These are phyloP conservation scores for Hypotaenidia philippensis DNA, from an alignment of 2,797 vertebrate species.

Conservation along the genomic window DNA sequence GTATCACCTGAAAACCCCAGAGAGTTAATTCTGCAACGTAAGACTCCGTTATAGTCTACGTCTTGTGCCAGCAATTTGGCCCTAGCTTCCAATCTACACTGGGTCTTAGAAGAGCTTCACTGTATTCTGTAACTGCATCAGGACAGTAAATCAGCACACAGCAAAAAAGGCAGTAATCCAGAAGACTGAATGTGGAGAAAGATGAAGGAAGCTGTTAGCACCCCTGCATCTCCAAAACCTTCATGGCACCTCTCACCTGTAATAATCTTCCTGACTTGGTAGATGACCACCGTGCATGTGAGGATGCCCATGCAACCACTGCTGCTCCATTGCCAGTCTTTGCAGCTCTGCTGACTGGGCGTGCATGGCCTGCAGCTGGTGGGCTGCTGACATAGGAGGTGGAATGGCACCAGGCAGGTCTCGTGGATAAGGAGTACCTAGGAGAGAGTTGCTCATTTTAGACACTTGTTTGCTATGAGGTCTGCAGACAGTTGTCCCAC, in stretches of 20 bases:
- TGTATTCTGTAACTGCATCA: neutral
- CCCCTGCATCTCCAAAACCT: neutral
- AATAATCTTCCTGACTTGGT: conserved; percentile 98
- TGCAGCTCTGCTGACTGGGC: conserved; percentile 98
- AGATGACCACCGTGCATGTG: conserved; percentile 98
- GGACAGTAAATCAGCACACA: neutral
- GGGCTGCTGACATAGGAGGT: conserved; percentile 96
- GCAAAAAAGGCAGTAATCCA: neutral
- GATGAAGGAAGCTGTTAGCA: neutral
- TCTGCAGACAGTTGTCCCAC: neutral
- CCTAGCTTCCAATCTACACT: neutral
- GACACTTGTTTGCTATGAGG: neutral
- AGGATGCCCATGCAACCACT: conserved; percentile 97
- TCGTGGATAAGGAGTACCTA: conserved; percentile 94
- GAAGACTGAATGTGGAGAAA: neutral
- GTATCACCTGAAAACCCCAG: neutral
- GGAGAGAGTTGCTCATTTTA: neutral
- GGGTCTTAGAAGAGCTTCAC: neutral
- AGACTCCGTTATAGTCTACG: neutral
- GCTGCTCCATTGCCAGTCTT: conserved; percentile 98
- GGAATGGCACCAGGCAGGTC: conserved; percentile 93
- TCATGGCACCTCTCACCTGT: conserved; percentile 85
- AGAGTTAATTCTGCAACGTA: neutral
- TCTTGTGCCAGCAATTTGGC: neutral
- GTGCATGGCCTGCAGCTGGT: conserved; percentile 99